Evolutionary conservation across 2,888 invertebrate genomes (phyloP), one percentile per base, ranked within the genome.

Genomic region (Tanytarsus gracilentus): DNA sequence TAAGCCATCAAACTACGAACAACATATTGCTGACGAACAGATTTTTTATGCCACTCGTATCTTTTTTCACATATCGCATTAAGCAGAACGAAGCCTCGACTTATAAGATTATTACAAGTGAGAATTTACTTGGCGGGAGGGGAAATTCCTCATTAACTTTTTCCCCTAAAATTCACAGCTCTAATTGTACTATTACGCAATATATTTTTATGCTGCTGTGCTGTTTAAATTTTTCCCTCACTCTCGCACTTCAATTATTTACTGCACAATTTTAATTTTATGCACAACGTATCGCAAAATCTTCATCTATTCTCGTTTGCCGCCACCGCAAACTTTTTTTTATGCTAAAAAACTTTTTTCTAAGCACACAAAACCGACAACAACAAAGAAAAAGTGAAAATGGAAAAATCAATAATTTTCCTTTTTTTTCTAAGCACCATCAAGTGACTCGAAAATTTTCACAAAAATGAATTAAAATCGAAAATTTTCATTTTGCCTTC

Each of bases 371-470:
- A 16, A 30, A 55, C n/a, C 55, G 26, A 55, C 55, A 36, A 55
- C 55, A 55, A 55, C 21, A 39, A 36, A 33, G 27, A 40, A 52
- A 51, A 52, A 52, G 52, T 55, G 55, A 39, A 55, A 39, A 55
- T 55, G 55, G 40, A 40, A 55, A 55, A 55, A 55, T 55, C 55
- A 39, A 55, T 55, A 55, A 33, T 27, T 39, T 55, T 49, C 49
- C 23, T 21, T 55, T 53, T 40, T 40, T 14, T 55, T 26, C 23
- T 18, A 18, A 11, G 21, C n/a, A 33, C 11, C n/a, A 9, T 14
- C 7, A 23, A 18, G 16, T 44, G 21, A 23, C 9, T 9, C 21
- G 18, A 18, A 44, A 44, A 44, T 7, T 44, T 44, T 44, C 44
- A 21, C 44, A 8, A 4, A 25, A 55, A 55, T 55, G 25, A 55